These are phyloP conservation scores for Marasmarcha lunaedactyla DNA, from an alignment of 2,888 invertebrate genomes.

Conservation along the genomic window DNA sequence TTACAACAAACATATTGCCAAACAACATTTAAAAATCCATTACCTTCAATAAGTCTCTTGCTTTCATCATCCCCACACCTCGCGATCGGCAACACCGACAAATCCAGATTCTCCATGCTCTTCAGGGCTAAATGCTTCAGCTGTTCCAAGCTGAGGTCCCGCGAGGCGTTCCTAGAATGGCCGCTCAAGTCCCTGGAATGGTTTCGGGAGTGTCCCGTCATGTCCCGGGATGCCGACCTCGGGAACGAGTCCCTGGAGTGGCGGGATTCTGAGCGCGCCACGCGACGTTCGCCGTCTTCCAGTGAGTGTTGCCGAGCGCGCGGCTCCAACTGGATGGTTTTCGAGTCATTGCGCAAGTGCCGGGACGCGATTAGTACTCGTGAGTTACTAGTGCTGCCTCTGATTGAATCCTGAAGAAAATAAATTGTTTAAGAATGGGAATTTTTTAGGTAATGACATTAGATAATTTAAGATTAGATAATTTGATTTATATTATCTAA, in stretches of 20 bases:
- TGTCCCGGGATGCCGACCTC: constrained; percentile 25
- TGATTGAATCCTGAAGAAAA: constrained; percentile 17
- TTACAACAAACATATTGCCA: too few species aligned
- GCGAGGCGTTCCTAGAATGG: constrained; percentile 67
- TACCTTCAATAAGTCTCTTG: constrained; percentile 49
- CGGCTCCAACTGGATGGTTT: constrained; percentile 73
- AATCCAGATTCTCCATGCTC: constrained; percentile 58
- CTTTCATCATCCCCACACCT: constrained; percentile 54
- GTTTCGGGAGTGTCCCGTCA: constrained; percentile 29
- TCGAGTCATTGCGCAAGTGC: constrained; percentile 73
- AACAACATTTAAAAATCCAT: too few species aligned
- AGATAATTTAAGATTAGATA: too few species aligned
- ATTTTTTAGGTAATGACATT: too few species aligned
- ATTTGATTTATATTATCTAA: too few species aligned
- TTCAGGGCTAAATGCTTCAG: constrained; percentile 55
- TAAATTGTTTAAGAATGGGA: background rate
- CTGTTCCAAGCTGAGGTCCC: constrained; percentile 58
- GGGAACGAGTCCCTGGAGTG: constrained; percentile 28
- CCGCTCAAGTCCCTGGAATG: constrained; percentile 34
- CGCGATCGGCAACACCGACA: constrained; percentile 44
- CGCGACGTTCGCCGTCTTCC: constrained; percentile 35
- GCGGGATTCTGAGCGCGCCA: constrained; percentile 31
- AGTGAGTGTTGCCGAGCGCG: constrained; percentile 55
- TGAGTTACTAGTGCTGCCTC: constrained; percentile 31
- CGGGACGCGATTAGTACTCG: constrained; percentile 63